phyloP scores from a whole-genome alignment of 2,113 vertebrate species.

The Etia nguti region DNA sequence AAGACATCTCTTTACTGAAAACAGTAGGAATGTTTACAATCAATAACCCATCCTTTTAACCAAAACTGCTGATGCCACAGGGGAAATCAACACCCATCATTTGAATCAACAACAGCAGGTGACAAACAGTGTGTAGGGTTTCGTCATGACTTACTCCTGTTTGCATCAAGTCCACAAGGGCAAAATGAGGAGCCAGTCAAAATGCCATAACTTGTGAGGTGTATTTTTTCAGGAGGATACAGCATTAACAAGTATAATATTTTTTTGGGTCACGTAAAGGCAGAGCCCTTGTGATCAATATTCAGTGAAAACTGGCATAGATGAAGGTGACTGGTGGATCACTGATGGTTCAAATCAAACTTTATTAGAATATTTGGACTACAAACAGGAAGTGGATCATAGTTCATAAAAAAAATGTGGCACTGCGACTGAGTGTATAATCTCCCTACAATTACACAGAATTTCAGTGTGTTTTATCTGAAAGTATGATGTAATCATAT shows the following conservation, averaged over 20 bases:
- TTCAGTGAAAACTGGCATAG: background rate
- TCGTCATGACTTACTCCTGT: background rate
- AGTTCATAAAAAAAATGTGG: background rate
- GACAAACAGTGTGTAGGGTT: background rate
- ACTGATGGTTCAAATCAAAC: background rate
- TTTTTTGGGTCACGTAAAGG: background rate
- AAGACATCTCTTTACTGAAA: background rate
- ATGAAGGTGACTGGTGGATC: background rate
- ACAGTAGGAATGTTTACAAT: background rate
- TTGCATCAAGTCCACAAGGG: conserved; percentile 16
- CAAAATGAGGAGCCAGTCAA: background rate
- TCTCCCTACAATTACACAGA: background rate
- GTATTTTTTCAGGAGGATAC: background rate
- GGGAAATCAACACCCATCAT: background rate
- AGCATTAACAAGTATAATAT: background rate
- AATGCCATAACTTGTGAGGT: background rate
- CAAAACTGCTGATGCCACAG: background rate
- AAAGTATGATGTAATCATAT: background rate
- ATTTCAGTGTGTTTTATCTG: background rate
- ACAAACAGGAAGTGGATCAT: background rate
- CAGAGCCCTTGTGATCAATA: background rate
- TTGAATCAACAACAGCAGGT: background rate
- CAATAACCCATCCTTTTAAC: background rate
- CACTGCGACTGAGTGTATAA: background rate
- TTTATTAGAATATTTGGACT: background rate